Conservation (phyloP, 2,888 invertebrate species). For the Vandiemenella viatica region DNA sequence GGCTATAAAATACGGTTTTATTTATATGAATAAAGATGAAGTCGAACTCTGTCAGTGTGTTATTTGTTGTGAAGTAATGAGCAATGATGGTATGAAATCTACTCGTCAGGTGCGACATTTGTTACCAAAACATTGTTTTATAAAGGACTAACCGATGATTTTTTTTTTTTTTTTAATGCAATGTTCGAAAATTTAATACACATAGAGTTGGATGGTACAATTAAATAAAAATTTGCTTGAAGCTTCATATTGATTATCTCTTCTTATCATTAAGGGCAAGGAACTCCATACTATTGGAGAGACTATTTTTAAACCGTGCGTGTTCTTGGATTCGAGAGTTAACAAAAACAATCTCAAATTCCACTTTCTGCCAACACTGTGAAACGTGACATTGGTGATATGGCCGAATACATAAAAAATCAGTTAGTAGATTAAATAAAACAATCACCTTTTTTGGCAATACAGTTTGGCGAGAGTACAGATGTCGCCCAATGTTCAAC, state of each 20-base stretch:
- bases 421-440: neutral
- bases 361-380: conserved; percentile 17
- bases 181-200: neutral
- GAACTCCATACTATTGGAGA: neutral
- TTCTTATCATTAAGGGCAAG: neutral
- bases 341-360: conserved; percentile 12
- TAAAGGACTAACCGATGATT: neutral
- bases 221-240: neutral
- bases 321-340: neutral
- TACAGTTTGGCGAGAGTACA: conserved; percentile 14
- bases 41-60: too few species aligned
- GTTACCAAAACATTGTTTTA: neutral
- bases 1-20: too few species aligned
- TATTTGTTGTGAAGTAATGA: too few species aligned
- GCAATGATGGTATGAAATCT: too few species aligned
- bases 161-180: neutral
- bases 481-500: conserved; percentile 19
- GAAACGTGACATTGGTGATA: conserved; percentile 16
- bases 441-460: neutral
- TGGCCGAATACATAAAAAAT: conserved; percentile 14
- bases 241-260: neutral
- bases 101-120: too few species aligned
- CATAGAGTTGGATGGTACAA: neutral
- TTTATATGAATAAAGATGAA: too few species aligned
- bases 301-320: neutral